A percentile compares a stretch with the other conserved stretches of the same genome.
Conservation (phyloP, 1,140 invertebrate species). For the Saxidomus purpurata region DNA sequence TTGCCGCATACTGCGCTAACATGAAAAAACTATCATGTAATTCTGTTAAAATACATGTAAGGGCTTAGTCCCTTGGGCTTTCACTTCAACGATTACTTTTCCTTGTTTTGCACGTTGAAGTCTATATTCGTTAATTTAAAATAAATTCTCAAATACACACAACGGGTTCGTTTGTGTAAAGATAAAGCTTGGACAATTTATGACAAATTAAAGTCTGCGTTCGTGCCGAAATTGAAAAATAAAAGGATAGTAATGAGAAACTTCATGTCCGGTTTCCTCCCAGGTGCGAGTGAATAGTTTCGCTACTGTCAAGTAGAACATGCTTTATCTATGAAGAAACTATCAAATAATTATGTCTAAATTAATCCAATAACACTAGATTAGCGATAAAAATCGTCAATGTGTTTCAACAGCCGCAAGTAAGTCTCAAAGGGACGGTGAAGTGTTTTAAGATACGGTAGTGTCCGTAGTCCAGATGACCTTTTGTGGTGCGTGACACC, state of each 20-base stretch:
- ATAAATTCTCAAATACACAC: too few species aligned
- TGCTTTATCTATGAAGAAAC: slow-evolving; percentile 45
- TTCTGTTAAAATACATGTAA: too few species aligned
- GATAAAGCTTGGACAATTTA: slow-evolving; percentile 37
- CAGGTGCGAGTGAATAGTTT: slow-evolving; percentile 52
- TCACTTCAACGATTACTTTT: too few species aligned
- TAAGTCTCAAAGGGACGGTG: slow-evolving; percentile 35
- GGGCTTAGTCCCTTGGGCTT: too few species aligned
- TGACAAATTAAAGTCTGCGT: slow-evolving; percentile 33
- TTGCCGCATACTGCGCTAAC: too few species aligned
- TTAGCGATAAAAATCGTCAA: slow-evolving; percentile 46
- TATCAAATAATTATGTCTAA: slow-evolving; percentile 63
- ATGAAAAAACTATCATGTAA: too few species aligned
- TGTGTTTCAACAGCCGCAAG: background rate
- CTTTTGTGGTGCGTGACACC: slow-evolving; percentile 10
- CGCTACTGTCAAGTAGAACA: slow-evolving; percentile 24
- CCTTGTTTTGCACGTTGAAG: too few species aligned
- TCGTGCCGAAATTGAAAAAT: slow-evolving; percentile 17
- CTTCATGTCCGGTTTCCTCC: slow-evolving; percentile 17
- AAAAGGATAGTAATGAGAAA: background rate
- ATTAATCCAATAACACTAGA: slow-evolving; percentile 66
- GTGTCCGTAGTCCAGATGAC: background rate
- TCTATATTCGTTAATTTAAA: too few species aligned
- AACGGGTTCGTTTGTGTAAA: too few species aligned
- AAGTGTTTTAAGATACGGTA: slow-evolving; percentile 30